These are phyloP conservation scores for Pimpla rufipes DNA, from an alignment of 2,888 invertebrate genomes.

Conservation along the genomic window DNA sequence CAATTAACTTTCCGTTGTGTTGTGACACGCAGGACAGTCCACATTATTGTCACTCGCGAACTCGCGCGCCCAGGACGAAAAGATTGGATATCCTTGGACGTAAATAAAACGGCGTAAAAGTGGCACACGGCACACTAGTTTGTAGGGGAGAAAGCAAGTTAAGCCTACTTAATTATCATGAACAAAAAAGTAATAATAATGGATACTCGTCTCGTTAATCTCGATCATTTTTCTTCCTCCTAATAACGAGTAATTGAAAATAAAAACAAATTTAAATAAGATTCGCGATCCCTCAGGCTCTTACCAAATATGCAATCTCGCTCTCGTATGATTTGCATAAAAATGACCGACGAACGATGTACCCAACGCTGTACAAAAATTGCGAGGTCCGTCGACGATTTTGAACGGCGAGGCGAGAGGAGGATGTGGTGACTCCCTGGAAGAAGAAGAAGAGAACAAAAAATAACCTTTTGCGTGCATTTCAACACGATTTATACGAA, in stretches of 20 bases:
- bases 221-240: slow-evolving; percentile 43
- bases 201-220: slow-evolving; percentile 50
- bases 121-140: background rate
- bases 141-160: slow-evolving; percentile 8
- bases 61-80: background rate
- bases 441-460: slow-evolving; percentile 22
- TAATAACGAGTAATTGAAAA: slow-evolving; percentile 4
- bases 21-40: background rate
- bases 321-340: slow-evolving; percentile 41
- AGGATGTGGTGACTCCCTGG: background rate
- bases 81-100: slow-evolving; percentile 8
- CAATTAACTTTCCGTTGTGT: slow-evolving; percentile 22
- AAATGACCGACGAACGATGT: slow-evolving; percentile 51
- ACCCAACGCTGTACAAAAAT: slow-evolving; percentile 60
- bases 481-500: slow-evolving; percentile 61
- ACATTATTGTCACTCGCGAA: slow-evolving; percentile 25
- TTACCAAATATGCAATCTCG: slow-evolving; percentile 22
- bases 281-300: slow-evolving; percentile 15
- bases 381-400: slow-evolving; percentile 52
- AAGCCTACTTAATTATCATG: slow-evolving; percentile 30
- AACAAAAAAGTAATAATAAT: slow-evolving; percentile 20
- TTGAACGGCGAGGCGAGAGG: slow-evolving; percentile 29
- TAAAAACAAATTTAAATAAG: background rate
- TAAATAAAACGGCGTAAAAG: slow-evolving; percentile 20
- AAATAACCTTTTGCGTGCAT: slow-evolving; percentile 52